Percentiles rank a stretch among this genome's conserved stretches.
These are phyloP conservation scores for Heteropelma amictum DNA, from an alignment of 2,888 invertebrate species.

Conservation along the genomic window DNA sequence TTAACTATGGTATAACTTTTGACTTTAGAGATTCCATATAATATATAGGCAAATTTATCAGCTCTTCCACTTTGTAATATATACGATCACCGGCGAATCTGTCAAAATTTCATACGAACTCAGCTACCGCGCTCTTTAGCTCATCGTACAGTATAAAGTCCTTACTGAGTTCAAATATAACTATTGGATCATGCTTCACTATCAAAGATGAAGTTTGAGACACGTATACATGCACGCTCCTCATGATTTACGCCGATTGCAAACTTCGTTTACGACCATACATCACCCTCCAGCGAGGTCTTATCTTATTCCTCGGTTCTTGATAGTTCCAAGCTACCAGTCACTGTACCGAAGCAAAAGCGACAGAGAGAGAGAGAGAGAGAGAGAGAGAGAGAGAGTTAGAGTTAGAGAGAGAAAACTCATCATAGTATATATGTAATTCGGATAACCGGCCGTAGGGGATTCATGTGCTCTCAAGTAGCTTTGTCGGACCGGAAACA, in stretches of 20 bases:
- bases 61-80: too few species aligned
- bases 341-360: constrained; percentile 17
- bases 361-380: constrained; percentile 1
- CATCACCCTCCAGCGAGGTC: constrained; percentile 48
- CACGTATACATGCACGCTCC: not conserved
- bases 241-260: constrained; percentile 53
- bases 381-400: not conserved
- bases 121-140: not conserved
- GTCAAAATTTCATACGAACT: constrained; percentile 18
- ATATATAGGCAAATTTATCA: too few species aligned
- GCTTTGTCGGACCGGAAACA: not conserved
- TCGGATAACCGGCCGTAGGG: constrained; percentile 25
- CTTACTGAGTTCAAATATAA: constrained; percentile 7
- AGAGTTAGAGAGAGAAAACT: not conserved
- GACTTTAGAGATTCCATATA: too few species aligned
- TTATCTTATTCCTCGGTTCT: constrained; percentile 51
- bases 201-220: constrained; percentile 32
- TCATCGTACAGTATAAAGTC: constrained; percentile 13
- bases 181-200: constrained; percentile 18
- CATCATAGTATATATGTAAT: constrained; percentile 22
- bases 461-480: constrained; percentile 32
- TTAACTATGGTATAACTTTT: too few species aligned
- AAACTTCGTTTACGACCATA: constrained; percentile 53
- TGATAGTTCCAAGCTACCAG: constrained; percentile 51
- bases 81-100: not conserved